Evolutionary conservation across 1,140 invertebrate genomes (phyloP).

Genomic region (Atta texana): DNA sequence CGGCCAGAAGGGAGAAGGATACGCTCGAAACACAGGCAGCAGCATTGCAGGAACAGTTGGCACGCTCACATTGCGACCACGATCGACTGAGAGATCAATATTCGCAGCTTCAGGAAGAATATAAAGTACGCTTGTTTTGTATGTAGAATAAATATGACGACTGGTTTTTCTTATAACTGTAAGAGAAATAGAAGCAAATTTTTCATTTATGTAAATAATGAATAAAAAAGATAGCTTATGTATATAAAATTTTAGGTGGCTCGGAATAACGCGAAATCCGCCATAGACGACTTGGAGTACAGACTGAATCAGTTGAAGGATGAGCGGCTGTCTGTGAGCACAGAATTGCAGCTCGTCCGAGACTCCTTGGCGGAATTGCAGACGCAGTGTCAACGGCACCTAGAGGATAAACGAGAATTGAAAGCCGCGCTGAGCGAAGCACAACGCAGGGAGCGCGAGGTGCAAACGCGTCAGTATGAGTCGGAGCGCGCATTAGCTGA

Average conservation of each 20-base stretch:
- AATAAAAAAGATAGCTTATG: not conserved
- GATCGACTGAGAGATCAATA: slow-evolving; percentile 91
- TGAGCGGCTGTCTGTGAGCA: slow-evolving; percentile 90
- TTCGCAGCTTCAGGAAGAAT: slow-evolving; percentile 91
- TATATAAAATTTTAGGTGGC: slow-evolving; percentile 86
- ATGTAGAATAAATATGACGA: not conserved
- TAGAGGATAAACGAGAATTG: slow-evolving; percentile 92
- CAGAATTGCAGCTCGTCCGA: slow-evolving; percentile 91
- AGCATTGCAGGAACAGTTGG: slow-evolving; percentile 92
- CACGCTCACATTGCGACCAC: slow-evolving; percentile 91
- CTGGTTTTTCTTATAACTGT: not conserved
- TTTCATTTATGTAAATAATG: not conserved
- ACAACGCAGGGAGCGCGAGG: slow-evolving; percentile 89
- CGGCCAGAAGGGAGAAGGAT: slow-evolving; percentile 90
- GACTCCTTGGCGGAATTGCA: slow-evolving; percentile 92
- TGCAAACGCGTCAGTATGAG: slow-evolving; percentile 86
- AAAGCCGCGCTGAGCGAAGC: slow-evolving; percentile 89
- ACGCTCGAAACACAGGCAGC: slow-evolving; percentile 90
- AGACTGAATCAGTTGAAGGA: slow-evolving; percentile 90
- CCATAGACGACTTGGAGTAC: slow-evolving; percentile 93
- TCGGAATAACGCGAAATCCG: slow-evolving; percentile 93
- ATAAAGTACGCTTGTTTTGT: slow-evolving; percentile 86
- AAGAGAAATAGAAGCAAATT: not conserved
- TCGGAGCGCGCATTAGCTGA: slow-evolving; percentile 88
- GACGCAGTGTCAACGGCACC: slow-evolving; percentile 90